These are phyloP conservation scores for Myotis myotis DNA, from an alignment of 2,797 vertebrate genomes.

Conservation along the genomic window DNA sequence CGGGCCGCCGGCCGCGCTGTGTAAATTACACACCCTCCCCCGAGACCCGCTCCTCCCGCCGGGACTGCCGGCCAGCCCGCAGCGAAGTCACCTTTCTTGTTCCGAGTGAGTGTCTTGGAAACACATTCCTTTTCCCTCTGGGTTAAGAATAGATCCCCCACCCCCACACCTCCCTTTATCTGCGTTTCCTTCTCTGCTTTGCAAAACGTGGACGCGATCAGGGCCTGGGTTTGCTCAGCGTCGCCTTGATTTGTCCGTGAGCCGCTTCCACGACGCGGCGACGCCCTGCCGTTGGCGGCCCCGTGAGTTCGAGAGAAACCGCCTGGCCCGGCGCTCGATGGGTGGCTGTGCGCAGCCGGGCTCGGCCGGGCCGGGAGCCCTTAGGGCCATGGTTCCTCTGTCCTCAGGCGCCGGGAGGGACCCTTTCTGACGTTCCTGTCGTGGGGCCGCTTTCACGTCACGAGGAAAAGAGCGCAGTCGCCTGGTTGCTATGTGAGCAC, in stretches of 20 bases:
- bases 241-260: constrained; percentile 70
- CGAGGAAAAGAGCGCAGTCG: background rate
- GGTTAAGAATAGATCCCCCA: background rate
- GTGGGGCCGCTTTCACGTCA: background rate
- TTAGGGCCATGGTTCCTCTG: background rate
- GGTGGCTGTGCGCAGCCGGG: no score
- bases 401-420: background rate
- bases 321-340: no score
- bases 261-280: constrained; percentile 4
- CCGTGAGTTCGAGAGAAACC: background rate
- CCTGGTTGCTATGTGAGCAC: background rate
- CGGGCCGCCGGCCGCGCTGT: background rate
- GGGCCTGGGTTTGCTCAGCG: constrained; percentile 59
- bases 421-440: background rate
- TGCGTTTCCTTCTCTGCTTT: constrained; percentile 45
- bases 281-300: background rate
- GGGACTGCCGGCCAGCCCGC: no score
- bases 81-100: background rate
- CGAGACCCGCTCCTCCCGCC: background rate
- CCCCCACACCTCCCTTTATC: background rate
- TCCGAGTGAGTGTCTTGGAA: background rate
- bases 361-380: no score
- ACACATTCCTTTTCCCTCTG: background rate
- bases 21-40: background rate
- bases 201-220: constrained; percentile 51